A percentile compares a stretch with the other conserved stretches of the same genome.
phyloP scores from a whole-genome alignment of 2,113 vertebrate genomes.

The Tachycineta bicolor region DNA sequence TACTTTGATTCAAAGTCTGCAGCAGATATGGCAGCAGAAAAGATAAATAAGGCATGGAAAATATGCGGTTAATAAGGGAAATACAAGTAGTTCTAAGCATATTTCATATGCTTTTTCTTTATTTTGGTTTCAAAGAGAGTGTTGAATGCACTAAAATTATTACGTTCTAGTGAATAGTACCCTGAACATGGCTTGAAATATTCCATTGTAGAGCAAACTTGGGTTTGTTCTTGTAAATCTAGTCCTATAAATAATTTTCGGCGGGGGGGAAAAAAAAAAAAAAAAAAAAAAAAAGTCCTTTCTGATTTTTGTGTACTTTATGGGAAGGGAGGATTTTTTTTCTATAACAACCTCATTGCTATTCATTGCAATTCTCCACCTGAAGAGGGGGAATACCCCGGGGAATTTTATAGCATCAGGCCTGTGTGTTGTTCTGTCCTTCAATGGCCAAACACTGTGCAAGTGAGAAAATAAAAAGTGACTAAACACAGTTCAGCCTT shows the following conservation, averaged over 20 bases:
- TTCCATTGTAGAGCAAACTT: constrained; percentile 2
- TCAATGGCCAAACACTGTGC: not conserved
- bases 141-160: constrained; percentile 60
- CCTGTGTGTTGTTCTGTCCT: not conserved
- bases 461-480: not conserved
- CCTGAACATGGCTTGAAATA: constrained; percentile 31
- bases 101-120: constrained; percentile 53
- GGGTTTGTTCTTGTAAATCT: constrained; percentile 27
- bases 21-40: constrained; percentile 46
- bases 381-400: not conserved
- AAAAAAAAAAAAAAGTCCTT: not conserved
- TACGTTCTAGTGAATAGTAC: constrained; percentile 34
- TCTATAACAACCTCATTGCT: not conserved
- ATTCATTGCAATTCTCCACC: not conserved
- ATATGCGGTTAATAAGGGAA: constrained; percentile 60
- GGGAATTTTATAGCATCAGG: not conserved
- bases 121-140: constrained; percentile 58
- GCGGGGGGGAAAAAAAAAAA: not conserved
- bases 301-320: not conserved
- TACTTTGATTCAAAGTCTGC: constrained; percentile 55
- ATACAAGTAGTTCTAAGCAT: constrained; percentile 43
- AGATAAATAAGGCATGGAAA: constrained; percentile 63
- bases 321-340: not conserved
- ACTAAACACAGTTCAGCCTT: not conserved
- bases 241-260: constrained; percentile 31